phyloP scores from a whole-genome alignment of 92 coral and sea anemone genomes.

The Chrysogorgia sp. region DNA sequence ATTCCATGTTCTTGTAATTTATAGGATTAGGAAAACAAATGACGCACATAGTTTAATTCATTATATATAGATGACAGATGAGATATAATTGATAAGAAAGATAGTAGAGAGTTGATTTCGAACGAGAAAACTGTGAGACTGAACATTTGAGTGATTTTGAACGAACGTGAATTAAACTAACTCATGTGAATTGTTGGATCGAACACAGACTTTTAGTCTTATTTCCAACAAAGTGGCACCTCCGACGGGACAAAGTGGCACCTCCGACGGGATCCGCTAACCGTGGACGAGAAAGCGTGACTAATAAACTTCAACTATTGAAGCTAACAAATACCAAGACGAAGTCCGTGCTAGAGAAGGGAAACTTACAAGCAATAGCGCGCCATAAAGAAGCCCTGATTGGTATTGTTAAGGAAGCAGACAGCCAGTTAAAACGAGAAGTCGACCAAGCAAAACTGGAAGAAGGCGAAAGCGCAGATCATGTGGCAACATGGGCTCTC shows the following conservation, averaged over 20 bases:
- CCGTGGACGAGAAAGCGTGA: neutral
- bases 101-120: no score
- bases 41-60: no score
- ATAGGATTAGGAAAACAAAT: no score
- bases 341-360: neutral
- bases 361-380: neutral
- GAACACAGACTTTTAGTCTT: no score
- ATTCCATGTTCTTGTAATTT: no score
- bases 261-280: slow-evolving; percentile 1
- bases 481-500: neutral
- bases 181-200: no score
- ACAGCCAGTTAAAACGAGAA: neutral
- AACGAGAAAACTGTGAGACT: no score
- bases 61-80: no score
- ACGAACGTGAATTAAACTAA: no score
- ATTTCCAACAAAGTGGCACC: no score
- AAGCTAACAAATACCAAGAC: neutral
- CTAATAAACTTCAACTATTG: neutral
- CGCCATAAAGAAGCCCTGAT: neutral
- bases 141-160: no score
- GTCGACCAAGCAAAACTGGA: neutral
- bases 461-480: neutral
- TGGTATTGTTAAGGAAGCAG: neutral
- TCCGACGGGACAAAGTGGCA: neutral
- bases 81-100: no score